Percentiles rank a stretch among this genome's conserved stretches.
phyloP scores from a whole-genome alignment of 2,888 invertebrate genomes.

The Melieria picta region DNA sequence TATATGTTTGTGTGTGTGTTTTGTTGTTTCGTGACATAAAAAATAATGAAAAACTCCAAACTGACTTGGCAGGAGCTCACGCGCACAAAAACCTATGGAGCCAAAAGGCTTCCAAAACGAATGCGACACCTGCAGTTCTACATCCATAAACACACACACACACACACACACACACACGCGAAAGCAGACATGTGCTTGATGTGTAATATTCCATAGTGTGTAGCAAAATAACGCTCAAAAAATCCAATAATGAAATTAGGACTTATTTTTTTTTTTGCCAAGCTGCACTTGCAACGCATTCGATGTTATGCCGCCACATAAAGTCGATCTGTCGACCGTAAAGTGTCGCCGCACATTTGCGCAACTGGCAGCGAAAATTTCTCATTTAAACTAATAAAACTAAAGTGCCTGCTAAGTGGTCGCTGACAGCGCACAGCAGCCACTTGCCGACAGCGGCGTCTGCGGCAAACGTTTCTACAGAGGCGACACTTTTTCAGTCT shows the following conservation, averaged over 20 bases:
- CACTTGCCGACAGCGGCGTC: too few relatives aligned
- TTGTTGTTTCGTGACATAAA: conserved; percentile 33
- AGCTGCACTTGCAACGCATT: too few relatives aligned
- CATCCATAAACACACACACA: not conserved
- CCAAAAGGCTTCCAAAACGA: conserved; percentile 31
- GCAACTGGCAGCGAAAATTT: too few relatives aligned
- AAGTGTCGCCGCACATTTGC: too few relatives aligned
- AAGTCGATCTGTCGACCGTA: too few relatives aligned
- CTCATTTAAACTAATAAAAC: conserved; percentile 14
- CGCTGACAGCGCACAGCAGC: not conserved
- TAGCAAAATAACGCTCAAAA: too few relatives aligned
- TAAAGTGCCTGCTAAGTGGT: conserved; percentile 19
- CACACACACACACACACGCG: not conserved
- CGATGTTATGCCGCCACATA: too few relatives aligned
- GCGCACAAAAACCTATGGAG: conserved; percentile 2
- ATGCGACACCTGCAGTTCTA: not conserved
- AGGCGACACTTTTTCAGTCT: too few relatives aligned
- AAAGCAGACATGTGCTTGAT: not conserved
- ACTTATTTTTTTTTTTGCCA: too few relatives aligned
- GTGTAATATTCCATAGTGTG: too few relatives aligned
- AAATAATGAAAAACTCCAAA: conserved; percentile 43
- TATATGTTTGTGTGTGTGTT: not conserved
- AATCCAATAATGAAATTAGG: too few relatives aligned
- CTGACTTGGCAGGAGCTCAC: conserved; percentile 6
- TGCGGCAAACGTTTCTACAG: too few relatives aligned